Evolutionary conservation across 2,797 vertebrate genomes (phyloP).

Genomic region (Micromesistius poutassou): DNA sequence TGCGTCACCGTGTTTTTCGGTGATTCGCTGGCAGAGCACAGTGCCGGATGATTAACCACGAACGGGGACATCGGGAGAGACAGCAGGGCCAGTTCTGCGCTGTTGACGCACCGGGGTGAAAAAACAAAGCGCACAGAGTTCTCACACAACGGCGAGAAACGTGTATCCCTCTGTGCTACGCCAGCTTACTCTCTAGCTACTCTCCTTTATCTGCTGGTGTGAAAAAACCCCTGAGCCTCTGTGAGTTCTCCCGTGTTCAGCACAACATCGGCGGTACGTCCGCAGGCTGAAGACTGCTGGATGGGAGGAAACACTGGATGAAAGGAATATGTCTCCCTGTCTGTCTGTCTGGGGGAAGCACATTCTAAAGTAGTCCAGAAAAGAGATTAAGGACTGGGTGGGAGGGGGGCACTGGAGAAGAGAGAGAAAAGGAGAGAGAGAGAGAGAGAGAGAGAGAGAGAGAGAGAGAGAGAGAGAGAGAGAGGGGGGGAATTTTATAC

Average conservation of each 20-base stretch:
- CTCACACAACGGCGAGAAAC: not conserved
- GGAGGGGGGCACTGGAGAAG: not conserved
- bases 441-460: not conserved
- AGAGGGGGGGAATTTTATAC: not conserved
- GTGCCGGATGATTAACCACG: not conserved
- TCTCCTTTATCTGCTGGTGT: not conserved
- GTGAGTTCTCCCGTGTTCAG: not conserved
- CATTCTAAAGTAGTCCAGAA: not conserved
- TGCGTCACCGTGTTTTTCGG: not conserved
- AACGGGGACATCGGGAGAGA: not conserved
- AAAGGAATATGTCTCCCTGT: not conserved
- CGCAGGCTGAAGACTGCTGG: not conserved
- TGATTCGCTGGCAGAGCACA: not conserved
- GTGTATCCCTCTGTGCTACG: not conserved
- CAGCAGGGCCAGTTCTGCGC: not conserved
- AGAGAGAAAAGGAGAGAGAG: not conserved
- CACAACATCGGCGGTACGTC: too few species aligned
- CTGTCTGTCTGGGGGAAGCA: not conserved
- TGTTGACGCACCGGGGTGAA: not conserved
- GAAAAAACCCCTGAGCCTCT: not conserved
- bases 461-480: constrained; percentile 5
- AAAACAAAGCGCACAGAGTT: not conserved
- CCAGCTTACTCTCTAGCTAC: not conserved
- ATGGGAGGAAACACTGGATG: not conserved
- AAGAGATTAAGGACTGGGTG: not conserved